phyloP scores from a whole-genome alignment of 2,113 vertebrate species.

The Crotalus tigris region DNA sequence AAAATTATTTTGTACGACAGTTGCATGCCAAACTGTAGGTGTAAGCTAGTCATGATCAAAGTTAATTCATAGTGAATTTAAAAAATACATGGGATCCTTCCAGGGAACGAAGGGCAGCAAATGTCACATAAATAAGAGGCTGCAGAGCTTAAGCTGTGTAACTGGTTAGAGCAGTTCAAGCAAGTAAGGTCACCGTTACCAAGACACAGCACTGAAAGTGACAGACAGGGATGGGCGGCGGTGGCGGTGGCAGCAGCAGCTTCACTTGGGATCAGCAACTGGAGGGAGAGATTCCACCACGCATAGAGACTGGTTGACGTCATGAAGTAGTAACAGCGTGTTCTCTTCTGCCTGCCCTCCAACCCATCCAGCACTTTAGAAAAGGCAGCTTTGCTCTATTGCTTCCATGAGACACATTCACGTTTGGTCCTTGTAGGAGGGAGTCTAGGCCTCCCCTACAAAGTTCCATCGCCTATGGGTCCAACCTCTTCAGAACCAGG shows the following conservation, averaged over 20 bases:
- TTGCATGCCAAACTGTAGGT: background rate
- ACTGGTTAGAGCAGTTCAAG: background rate
- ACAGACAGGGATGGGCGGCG: background rate
- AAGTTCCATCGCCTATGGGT: slow-evolving; percentile 5
- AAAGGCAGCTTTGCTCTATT: slow-evolving; percentile 21
- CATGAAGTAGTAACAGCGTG: background rate
- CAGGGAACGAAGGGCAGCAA: background rate
- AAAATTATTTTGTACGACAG: background rate
- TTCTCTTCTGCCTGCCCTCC: background rate
- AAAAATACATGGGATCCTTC: background rate
- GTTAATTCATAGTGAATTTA: background rate
- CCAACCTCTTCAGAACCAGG: slow-evolving; percentile 13
- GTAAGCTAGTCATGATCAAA: background rate
- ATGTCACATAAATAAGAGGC: slow-evolving; percentile 13
- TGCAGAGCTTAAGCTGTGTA: background rate
- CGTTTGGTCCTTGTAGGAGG: background rate
- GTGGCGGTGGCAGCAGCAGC: background rate
- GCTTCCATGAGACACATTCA: slow-evolving; percentile 24
- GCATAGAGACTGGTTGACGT: background rate
- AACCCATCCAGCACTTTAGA: background rate
- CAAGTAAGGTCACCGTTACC: background rate
- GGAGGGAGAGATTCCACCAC: background rate
- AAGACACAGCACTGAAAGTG: background rate
- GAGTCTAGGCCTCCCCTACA: background rate
- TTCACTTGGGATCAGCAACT: background rate